phyloP scores from a whole-genome alignment of 2,888 invertebrate genomes.

The Punctoribates punctum region DNA sequence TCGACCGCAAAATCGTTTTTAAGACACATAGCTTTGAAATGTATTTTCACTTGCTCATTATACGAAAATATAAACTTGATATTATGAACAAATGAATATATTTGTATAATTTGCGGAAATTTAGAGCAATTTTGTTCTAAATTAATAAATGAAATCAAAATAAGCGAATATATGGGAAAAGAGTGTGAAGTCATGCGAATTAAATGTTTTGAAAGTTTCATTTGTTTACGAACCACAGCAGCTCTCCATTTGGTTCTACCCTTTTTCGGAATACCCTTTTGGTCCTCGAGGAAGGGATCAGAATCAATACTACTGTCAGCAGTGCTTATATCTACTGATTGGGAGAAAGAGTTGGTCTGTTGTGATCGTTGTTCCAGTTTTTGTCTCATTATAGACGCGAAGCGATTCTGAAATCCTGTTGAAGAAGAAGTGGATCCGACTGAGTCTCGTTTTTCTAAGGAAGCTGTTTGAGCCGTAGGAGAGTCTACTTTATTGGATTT shows the following conservation, averaged over 20 bases:
- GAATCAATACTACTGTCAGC: constrained; percentile 30
- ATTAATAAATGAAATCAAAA: neutral
- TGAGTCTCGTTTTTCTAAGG: constrained; percentile 38
- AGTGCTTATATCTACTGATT: constrained; percentile 15
- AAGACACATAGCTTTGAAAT: neutral
- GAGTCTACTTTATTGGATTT: constrained; percentile 13
- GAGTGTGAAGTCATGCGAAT: too few species aligned
- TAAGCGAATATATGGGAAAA: too few species aligned
- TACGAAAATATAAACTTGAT: too few species aligned
- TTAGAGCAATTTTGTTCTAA: neutral
- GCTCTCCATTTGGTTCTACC: constrained; percentile 49
- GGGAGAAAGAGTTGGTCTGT: constrained; percentile 10
- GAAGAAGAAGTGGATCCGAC: constrained; percentile 35
- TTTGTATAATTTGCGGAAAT: too few species aligned
- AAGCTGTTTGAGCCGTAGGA: neutral
- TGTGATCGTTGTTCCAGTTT: constrained; percentile 42
- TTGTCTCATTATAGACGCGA: constrained; percentile 42
- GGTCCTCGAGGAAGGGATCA: neutral
- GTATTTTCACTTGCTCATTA: neutral
- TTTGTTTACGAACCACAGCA: constrained; percentile 47
- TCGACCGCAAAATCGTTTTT: neutral
- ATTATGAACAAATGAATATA: too few species aligned
- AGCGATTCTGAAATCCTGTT: constrained; percentile 40
- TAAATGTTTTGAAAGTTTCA: neutral
- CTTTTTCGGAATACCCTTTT: constrained; percentile 30